Base-by-base conservation (phyloP, 35 echinoderm and acorn worm genomes). In the Apostichopus californicus region DNA sequence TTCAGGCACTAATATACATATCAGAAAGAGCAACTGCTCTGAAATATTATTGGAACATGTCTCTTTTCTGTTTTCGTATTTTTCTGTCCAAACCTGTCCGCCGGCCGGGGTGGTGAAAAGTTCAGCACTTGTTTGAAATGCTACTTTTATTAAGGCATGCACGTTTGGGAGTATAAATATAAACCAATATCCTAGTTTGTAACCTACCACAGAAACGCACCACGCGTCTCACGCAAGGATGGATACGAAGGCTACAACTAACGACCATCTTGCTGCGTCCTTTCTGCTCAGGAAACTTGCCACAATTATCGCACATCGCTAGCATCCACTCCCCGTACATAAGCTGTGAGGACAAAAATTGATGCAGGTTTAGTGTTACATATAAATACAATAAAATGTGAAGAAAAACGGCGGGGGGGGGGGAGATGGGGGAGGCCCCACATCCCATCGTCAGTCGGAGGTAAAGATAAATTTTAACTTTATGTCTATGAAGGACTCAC, bases 301-400 rank as follows among this genome's bases (percentile, higher is more conserved):
- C 86, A n/a, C 58, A 89, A 5, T 68, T 89, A 72, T 73, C 28
- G 82, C 93, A 94, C 23, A 94, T 82, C 12, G 93, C 93, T 77
- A 94, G 59, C 87, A 94, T 94, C 24, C 73, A 94, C 87, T 94
- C 93, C 5, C 93, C 93, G 87, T 94, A 90, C 11, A 94, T 23
- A 14, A 94, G 81, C 93, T 94, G 56, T 11, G 24, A 55, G 18
- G 25, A 53, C 56, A 58, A 88, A 23, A 88, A 68, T 13, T 21
- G 18, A 78, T 46, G 34, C 34, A 46, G 34, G 34, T 46, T 46
- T 46, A 46, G 34, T 46, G 34, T 46, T 46, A 46, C 34, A 1
- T 46, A 46, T 46, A 46, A 46, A 46, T 46, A 46, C 34, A 18
- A 73, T 77, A 72, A 54, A 22, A 75, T 28, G 15, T 17, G 10